These are phyloP conservation scores for Halcyon leucocephala DNA, from an alignment of 2,797 vertebrate genomes.

Conservation along the genomic window DNA sequence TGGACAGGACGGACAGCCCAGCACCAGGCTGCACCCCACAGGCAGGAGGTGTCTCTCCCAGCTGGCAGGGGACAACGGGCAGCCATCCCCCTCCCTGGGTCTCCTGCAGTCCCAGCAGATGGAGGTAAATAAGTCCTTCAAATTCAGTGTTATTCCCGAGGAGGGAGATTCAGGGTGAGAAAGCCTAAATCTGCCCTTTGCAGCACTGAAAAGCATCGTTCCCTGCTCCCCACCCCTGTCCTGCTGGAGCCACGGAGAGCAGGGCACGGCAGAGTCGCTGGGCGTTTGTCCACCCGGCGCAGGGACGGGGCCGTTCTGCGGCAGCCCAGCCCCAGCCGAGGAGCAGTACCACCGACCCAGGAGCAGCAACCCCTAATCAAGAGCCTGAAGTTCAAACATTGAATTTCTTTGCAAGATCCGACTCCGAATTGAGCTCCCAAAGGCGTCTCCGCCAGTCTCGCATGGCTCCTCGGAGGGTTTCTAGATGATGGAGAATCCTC, in stretches of 20 bases:
- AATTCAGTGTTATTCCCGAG: background rate
- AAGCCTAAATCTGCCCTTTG: background rate
- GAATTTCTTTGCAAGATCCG: background rate
- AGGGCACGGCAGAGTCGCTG: rapidly evolving
- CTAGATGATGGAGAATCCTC: background rate
- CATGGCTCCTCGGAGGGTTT: background rate
- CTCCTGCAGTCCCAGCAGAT: background rate
- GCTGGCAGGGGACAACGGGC: rapidly evolving
- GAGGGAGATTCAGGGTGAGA: background rate
- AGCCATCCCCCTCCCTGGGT: background rate
- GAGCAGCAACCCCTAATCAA: background rate
- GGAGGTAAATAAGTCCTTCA: background rate
- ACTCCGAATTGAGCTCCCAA: rapidly evolving
- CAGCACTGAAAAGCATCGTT: background rate
- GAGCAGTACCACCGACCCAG: background rate
- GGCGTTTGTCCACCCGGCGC: rapidly evolving
- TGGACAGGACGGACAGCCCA: background rate
- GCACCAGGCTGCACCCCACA: background rate
- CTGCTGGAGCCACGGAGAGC: rapidly evolving
- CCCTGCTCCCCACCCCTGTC: background rate
- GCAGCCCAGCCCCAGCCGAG: background rate
- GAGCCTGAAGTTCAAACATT: background rate
- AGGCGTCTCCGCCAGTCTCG: rapidly evolving
- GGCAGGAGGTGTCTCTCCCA: background rate
- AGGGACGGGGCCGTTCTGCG: rapidly evolving